Base-by-base conservation (phyloP, 2,797 vertebrate species). In the Corythornis leucogaster region DNA sequence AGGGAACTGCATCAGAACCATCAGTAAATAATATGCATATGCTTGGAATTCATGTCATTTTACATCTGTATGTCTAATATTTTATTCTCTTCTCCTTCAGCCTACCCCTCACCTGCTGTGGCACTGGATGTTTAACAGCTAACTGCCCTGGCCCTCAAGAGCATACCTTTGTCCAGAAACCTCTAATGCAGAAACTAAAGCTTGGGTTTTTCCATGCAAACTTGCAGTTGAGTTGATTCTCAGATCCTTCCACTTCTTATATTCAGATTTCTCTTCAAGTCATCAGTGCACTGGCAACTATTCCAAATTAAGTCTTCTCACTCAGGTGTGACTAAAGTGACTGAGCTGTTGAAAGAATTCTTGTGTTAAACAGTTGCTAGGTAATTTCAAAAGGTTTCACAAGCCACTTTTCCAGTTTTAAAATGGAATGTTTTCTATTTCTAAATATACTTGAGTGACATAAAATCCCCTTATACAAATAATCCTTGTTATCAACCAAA, bases 341-440 rank as follows among this genome's bases (percentile, higher is more conserved):
- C 30, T 45, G 69, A 90, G 40, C 63, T 90, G 80, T 86, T 67
- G 75, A 89, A 86, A 90, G 28, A 94, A 91, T 78, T 61, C 58
- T 35, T 71, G 80, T 61, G 59, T 90, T 48, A 81, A 73, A 80
- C 7, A 86, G 28, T 67, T 35, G 53, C n/a, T 63, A 79, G 63
- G 9, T 50, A 35, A 11, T 73, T 85, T 62, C 66, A 45, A 59
- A 68, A 78, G 11, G 20, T 40, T 84, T 85, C 63, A 83, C 31
- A 59, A 79, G 19, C 50, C 59, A 79, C 8, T 78, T 90, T 73
- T 51, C 45, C 24, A 63, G 43, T 54, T 83, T 9, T 57, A 63
- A 78, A 89, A 75, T 15, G 9, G 59, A 61, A 54, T 14, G 0
- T 1, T 63, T 79, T 63, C 2, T 4, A 33, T 43, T 81, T 81